Conservation (phyloP, 2,797 vertebrate species). For the Antrozous pallidus region DNA sequence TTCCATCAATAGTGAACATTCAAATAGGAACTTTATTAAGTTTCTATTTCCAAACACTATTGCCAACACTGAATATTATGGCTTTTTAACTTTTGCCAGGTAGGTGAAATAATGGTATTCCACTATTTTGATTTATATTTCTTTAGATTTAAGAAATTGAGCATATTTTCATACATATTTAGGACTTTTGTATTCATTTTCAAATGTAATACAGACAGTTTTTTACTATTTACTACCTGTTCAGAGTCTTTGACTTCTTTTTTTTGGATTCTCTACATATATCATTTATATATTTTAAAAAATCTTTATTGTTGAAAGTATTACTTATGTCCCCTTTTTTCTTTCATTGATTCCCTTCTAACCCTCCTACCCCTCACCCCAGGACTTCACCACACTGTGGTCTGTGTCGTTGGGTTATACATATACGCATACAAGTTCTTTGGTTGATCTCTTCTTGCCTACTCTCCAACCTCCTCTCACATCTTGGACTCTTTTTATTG, state of each 20-base stretch:
- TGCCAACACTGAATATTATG: background rate
- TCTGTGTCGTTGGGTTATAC: too few species aligned
- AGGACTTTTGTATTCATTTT: background rate
- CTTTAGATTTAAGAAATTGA: conserved; percentile 10
- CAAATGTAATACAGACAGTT: too few species aligned
- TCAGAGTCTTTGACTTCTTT: background rate
- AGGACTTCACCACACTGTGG: too few species aligned
- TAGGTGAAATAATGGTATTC: background rate
- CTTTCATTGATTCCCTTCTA: too few species aligned
- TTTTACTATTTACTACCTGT: background rate
- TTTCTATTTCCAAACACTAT: background rate
- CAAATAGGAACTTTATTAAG: background rate
- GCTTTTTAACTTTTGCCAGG: background rate
- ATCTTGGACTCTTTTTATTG: background rate
- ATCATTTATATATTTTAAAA: too few species aligned
- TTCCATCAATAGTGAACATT: background rate
- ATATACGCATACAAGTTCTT: too few species aligned
- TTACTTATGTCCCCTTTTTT: too few species aligned
- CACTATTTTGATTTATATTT: conserved; percentile 16
- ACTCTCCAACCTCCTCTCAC: too few species aligned
- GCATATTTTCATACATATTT: background rate
- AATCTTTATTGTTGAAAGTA: too few species aligned
- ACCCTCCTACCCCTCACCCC: too few species aligned
- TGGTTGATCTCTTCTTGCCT: too few species aligned
- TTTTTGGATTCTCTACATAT: too few species aligned